Conservation (phyloP, 1,140 invertebrate species). For the Atta texana region DNA sequence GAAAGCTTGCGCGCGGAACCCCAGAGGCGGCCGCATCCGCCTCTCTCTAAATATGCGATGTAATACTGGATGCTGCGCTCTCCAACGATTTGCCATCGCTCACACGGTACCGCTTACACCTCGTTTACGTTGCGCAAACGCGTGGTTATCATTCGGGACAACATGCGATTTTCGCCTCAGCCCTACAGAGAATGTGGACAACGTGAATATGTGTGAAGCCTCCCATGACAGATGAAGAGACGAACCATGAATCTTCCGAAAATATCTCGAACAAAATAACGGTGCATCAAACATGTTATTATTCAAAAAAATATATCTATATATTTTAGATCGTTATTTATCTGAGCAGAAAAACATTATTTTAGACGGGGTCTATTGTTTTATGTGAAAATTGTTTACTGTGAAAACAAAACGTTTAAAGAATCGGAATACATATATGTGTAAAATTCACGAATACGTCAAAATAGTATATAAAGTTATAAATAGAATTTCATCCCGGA, state of each 20-base stretch:
- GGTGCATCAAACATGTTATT: neutral
- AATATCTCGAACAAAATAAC: neutral
- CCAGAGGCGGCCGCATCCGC: slow-evolving; percentile 28
- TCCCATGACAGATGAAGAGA: neutral
- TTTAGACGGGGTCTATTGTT: neutral
- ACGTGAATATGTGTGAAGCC: neutral
- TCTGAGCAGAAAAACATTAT: neutral
- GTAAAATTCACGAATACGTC: neutral
- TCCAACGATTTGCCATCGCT: slow-evolving; percentile 28
- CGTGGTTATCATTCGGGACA: slow-evolving; percentile 41
- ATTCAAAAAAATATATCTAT: neutral
- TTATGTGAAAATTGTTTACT: neutral
- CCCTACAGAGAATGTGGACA: neutral
- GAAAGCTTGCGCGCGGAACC: slow-evolving; percentile 53
- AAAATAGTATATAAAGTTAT: neutral
- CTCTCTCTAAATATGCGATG: slow-evolving; percentile 66
- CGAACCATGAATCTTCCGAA: neutral
- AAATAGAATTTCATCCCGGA: neutral
- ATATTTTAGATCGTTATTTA: neutral
- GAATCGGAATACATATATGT: neutral
- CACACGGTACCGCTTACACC: slow-evolving; percentile 40
- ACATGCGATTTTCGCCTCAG: slow-evolving; percentile 21
- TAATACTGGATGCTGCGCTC: slow-evolving; percentile 40
- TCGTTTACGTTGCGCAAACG: slow-evolving; percentile 58
- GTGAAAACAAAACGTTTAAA: neutral